phyloP scores from a whole-genome alignment of 2,888 invertebrate genomes.

The Drosophila prostipennis region DNA sequence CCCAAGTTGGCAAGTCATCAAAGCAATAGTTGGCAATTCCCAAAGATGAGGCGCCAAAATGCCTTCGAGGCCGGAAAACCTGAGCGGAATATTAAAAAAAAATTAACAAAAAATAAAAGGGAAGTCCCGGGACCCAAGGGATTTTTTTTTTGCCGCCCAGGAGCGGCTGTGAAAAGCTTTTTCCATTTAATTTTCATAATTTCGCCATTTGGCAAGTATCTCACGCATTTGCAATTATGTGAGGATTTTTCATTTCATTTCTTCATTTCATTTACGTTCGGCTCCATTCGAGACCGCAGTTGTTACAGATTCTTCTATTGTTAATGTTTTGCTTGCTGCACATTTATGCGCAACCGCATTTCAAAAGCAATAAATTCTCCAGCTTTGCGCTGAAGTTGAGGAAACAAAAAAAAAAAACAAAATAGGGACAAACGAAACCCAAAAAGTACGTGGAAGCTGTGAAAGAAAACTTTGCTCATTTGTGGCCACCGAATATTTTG shows the following conservation, averaged over 20 bases:
- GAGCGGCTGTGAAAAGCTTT: slow-evolving; percentile 17
- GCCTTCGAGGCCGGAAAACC: slow-evolving; percentile 40
- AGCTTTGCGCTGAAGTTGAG: slow-evolving; percentile 52
- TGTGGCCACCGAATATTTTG: slow-evolving; percentile 63
- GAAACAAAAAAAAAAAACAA: slow-evolving; percentile 31
- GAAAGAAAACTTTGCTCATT: slow-evolving; percentile 72
- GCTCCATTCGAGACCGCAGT: slow-evolving; percentile 45
- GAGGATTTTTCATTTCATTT: slow-evolving; percentile 69
- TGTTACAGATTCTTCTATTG: slow-evolving; percentile 44
- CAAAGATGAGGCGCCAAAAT: slow-evolving; percentile 58
- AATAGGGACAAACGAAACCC: slow-evolving; percentile 14
- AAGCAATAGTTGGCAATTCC: slow-evolving; percentile 28
- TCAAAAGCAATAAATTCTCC: slow-evolving; percentile 77
- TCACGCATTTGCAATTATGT: slow-evolving; percentile 80
- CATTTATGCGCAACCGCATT: slow-evolving; percentile 76
- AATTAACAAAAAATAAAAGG: background rate
- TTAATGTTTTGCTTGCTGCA: slow-evolving; percentile 46
- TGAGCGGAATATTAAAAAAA: slow-evolving; percentile 57
- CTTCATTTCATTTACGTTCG: slow-evolving; percentile 54
- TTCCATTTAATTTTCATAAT: slow-evolving; percentile 76
- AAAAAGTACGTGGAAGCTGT: slow-evolving; percentile 26
- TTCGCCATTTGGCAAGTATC: slow-evolving; percentile 76
- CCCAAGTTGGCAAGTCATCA: slow-evolving; percentile 30
- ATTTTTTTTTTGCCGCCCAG: slow-evolving; percentile 14
- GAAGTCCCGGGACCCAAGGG: slow-evolving; percentile 7